Conservation (phyloP, 2,888 invertebrate species). For the Meghimatium bilineatum region DNA sequence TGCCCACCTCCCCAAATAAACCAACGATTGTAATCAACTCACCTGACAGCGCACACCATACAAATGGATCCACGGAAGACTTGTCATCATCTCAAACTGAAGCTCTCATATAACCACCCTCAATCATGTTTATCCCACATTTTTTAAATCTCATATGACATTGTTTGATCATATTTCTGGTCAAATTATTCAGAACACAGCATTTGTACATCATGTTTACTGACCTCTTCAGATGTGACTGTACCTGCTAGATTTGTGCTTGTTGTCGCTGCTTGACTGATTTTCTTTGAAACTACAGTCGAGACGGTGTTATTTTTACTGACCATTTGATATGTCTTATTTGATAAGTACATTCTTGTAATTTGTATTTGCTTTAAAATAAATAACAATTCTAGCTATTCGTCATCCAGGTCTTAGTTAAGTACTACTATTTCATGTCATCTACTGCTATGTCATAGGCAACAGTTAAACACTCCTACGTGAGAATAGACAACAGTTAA, state of each 20-base stretch:
- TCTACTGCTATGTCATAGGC: too few relatives aligned
- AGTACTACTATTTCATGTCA: too few relatives aligned
- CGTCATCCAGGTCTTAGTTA: too few relatives aligned
- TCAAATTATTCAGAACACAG: background rate
- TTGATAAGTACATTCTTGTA: too few relatives aligned
- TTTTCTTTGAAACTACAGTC: background rate
- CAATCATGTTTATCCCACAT: background rate
- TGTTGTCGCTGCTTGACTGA: background rate
- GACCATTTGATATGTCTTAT: too few relatives aligned
- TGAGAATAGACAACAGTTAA: too few relatives aligned
- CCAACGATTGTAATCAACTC: constrained; percentile 45
- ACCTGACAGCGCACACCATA: constrained; percentile 42
- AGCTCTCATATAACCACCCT: constrained; percentile 36
- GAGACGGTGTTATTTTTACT: too few relatives aligned
- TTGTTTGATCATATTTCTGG: background rate
- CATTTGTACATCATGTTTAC: background rate
- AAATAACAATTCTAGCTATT: too few relatives aligned
- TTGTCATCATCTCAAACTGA: constrained; percentile 20
- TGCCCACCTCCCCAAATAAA: constrained; percentile 25
- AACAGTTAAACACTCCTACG: too few relatives aligned
- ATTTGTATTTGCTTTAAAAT: too few relatives aligned
- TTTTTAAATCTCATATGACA: background rate
- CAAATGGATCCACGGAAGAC: constrained; percentile 32
- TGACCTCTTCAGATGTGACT: background rate
- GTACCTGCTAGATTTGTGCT: background rate